These are phyloP conservation scores for Ciconia maguari DNA, from an alignment of 2,113 vertebrate genomes.

Conservation along the genomic window DNA sequence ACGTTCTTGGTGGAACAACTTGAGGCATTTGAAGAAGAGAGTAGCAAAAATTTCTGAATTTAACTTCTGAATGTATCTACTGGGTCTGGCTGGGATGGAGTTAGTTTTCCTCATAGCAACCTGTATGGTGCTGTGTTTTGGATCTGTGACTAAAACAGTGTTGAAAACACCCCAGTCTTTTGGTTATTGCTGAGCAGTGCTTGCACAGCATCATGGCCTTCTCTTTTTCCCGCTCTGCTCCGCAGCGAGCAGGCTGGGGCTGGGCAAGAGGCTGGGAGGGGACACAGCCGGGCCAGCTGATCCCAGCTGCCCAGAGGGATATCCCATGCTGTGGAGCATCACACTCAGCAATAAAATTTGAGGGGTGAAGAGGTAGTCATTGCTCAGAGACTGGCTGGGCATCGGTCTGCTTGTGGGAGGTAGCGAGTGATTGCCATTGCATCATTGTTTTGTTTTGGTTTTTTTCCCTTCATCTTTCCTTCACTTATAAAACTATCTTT, in stretches of 20 bases:
- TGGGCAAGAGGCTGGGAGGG: not conserved
- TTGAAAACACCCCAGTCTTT: not conserved
- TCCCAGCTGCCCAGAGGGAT: not conserved
- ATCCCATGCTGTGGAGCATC: not conserved
- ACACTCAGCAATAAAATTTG: too few species aligned
- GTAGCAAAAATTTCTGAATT: not conserved
- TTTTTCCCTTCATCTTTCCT: not conserved
- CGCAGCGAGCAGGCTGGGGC: rapidly evolving
- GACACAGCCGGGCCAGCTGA: not conserved
- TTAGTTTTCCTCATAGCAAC: not conserved
- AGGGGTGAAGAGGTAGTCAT: not conserved
- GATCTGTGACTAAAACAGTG: not conserved
- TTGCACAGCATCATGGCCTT: not conserved
- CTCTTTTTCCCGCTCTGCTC: not conserved
- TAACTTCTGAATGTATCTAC: not conserved
- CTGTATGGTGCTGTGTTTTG: not conserved
- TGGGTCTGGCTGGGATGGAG: not conserved
- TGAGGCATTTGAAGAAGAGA: not conserved
- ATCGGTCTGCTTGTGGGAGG: not conserved
- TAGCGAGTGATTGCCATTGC: not conserved
- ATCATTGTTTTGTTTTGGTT: not conserved
- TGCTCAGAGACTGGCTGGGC: too few species aligned
- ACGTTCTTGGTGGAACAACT: not conserved
- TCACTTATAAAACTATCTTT: not conserved
- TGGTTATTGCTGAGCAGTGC: not conserved